Conservation (phyloP, 2,888 invertebrate species). For the Latrodectus elegans region DNA sequence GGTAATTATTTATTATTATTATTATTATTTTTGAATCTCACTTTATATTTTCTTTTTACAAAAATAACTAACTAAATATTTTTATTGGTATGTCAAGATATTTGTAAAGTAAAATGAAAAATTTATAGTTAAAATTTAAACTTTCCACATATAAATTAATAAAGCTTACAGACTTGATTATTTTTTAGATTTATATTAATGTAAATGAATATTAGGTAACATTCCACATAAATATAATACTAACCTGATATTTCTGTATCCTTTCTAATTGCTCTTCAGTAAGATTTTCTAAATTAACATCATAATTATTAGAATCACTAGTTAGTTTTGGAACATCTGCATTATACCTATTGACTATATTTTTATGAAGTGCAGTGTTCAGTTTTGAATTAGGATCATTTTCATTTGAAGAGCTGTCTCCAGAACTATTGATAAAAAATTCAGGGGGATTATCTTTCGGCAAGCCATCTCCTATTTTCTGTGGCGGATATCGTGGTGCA, state of each 20-base stretch:
- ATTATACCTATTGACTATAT: constrained; percentile 22
- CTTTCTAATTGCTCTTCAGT: constrained; percentile 88
- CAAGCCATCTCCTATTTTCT: constrained; percentile 63
- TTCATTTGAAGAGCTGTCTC: constrained; percentile 55
- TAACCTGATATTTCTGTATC: constrained; percentile 93
- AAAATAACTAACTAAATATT: too few relatives aligned
- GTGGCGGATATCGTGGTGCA: constrained; percentile 84
- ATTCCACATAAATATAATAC: constrained; percentile 71
- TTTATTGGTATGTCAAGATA: too few relatives aligned
- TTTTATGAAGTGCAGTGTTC: constrained; percentile 18
- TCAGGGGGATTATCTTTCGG: constrained; percentile 46
- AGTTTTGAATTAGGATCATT: constrained; percentile 36
- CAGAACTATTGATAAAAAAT: constrained; percentile 64
- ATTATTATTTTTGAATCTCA: too few relatives aligned
- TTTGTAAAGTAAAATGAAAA: too few relatives aligned
- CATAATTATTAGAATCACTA: constrained; percentile 12
- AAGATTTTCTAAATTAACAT: constrained; percentile 23
- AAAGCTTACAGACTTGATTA: too few relatives aligned
- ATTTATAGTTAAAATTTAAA: too few relatives aligned
- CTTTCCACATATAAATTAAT: too few relatives aligned
- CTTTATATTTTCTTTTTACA: too few relatives aligned
- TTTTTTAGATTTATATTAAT: too few relatives aligned
- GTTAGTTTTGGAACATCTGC: constrained; percentile 21
- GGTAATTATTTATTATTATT: too few relatives aligned
- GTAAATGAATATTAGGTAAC: too few relatives aligned